phyloP scores from a whole-genome alignment of 2,797 vertebrate species.

The Channallabes apus region DNA sequence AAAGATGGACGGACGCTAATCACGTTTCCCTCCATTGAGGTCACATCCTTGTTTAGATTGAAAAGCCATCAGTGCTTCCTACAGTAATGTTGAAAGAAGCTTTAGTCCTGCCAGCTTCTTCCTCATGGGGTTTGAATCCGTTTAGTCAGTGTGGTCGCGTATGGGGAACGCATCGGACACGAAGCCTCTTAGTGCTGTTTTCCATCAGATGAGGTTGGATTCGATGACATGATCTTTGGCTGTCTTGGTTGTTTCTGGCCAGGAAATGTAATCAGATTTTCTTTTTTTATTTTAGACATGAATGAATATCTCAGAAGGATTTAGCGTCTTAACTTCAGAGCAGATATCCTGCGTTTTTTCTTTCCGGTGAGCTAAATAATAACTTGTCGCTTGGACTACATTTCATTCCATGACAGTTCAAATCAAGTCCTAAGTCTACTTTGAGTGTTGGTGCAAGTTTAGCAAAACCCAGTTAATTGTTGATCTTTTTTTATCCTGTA shows the following conservation, averaged over 20 bases:
- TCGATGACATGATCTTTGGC: conserved; percentile 51
- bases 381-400: conserved; percentile 55
- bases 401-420: neutral
- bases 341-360: neutral
- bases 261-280: conserved; percentile 54
- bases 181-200: conserved; percentile 17
- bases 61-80: conserved; percentile 48
- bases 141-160: conserved; percentile 42
- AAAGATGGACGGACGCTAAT: neutral
- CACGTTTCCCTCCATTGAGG: conserved; percentile 26
- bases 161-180: conserved; percentile 46
- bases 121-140: conserved; percentile 39
- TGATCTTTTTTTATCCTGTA: conserved; percentile 1
- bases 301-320: neutral
- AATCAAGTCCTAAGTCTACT: conserved; percentile 28
- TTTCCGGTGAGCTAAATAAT: conserved; percentile 41
- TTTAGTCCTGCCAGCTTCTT: conserved; percentile 22
- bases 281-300: conserved; percentile 19
- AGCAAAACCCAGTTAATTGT: conserved; percentile 27
- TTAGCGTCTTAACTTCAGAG: neutral
- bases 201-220: conserved; percentile 53
- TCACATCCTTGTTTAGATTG: conserved; percentile 24
- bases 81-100: conserved; percentile 45
- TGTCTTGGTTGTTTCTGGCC: conserved; percentile 38
- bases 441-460: conserved; percentile 31